Conservation (phyloP, 2,113 vertebrate species). For the Bothrops jararaca region DNA sequence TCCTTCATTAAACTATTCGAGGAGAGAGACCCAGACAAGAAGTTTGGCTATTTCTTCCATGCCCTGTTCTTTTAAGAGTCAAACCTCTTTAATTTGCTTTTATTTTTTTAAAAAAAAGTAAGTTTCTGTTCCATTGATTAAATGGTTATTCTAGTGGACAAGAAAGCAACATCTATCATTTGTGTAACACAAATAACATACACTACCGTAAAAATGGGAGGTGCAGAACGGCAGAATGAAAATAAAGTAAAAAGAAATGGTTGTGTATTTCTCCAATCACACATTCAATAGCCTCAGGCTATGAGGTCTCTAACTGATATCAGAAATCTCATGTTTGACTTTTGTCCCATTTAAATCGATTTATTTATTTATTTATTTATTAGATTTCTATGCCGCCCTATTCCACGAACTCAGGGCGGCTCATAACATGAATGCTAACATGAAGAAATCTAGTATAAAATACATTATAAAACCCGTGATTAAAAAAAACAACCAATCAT, state of each 20-base stretch:
- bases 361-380: too few relatives aligned
- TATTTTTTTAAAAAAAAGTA: background rate
- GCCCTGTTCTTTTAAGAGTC: background rate
- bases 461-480: too few relatives aligned
- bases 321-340: background rate
- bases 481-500: too few relatives aligned
- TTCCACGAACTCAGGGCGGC: too few relatives aligned
- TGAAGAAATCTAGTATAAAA: too few relatives aligned
- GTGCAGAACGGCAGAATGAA: too few relatives aligned
- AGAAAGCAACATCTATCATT: background rate
- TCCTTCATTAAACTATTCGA: background rate
- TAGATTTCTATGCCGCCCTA: too few relatives aligned
- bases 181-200: background rate
- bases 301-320: background rate
- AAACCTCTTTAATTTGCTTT: background rate
- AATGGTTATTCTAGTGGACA: background rate
- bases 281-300: too few relatives aligned
- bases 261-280: background rate
- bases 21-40: background rate
- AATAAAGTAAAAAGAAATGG: background rate
- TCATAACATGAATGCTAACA: too few relatives aligned
- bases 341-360: background rate
- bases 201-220: background rate
- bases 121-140: background rate
- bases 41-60: background rate